phyloP scores from a whole-genome alignment of 2,888 invertebrate species.

The Graphium colonna region DNA sequence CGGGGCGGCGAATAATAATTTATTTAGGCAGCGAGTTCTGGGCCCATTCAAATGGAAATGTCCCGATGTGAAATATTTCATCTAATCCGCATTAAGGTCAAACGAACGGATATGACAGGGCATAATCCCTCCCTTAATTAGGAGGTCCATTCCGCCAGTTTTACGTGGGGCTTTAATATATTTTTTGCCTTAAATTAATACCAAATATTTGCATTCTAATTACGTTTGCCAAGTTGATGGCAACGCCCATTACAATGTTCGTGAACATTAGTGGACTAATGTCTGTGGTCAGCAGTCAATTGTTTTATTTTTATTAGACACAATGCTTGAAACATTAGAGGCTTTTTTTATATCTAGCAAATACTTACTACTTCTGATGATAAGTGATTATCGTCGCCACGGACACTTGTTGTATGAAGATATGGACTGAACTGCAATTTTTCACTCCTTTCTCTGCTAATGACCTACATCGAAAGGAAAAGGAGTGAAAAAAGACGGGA shows the following conservation, averaged over 20 bases:
- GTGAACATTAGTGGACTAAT: background rate
- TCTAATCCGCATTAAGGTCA: slow-evolving; percentile 45
- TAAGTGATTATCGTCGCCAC: no score
- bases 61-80: slow-evolving; percentile 31
- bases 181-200: slow-evolving; percentile 20
- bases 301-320: background rate
- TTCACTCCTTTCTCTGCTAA: no score
- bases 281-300: background rate
- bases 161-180: slow-evolving; percentile 13
- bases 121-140: slow-evolving; percentile 44
- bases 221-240: background rate
- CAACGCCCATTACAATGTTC: background rate
- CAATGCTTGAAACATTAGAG: background rate
- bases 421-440: no score
- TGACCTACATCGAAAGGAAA: no score
- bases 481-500: no score
- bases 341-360: no score
- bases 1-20: slow-evolving; percentile 13
- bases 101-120: slow-evolving; percentile 44
- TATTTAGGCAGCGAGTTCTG: slow-evolving; percentile 13
- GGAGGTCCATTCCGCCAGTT: slow-evolving; percentile 23
- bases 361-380: no score
- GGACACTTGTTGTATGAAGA: no score
- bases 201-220: slow-evolving; percentile 13
- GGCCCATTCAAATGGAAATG: slow-evolving; percentile 27